These are phyloP conservation scores for Cyanoliseus patagonus DNA, from an alignment of 2,113 vertebrate genomes.

Conservation along the genomic window DNA sequence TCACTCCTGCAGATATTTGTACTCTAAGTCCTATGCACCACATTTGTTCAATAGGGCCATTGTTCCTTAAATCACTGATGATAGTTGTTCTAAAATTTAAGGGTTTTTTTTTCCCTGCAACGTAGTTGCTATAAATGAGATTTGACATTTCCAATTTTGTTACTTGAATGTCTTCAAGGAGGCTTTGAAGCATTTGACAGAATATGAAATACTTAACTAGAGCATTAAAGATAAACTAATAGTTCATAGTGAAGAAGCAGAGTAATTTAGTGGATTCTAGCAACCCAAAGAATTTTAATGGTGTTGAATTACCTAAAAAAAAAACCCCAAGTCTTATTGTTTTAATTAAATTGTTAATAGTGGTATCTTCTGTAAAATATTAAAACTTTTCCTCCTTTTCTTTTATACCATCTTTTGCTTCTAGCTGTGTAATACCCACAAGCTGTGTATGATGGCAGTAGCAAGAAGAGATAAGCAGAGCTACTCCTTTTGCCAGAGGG, in stretches of 20 bases:
- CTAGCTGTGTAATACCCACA: neutral
- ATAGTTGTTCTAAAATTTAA: neutral
- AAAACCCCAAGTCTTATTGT: neutral
- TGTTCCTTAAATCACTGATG: conserved; percentile 10
- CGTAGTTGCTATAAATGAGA: neutral
- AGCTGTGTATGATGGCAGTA: neutral
- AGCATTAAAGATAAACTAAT: neutral
- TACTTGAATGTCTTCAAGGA: neutral
- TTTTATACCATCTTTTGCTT: neutral
- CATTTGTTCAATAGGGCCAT: neutral
- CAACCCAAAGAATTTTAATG: neutral
- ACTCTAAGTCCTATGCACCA: neutral
- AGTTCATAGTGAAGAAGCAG: neutral
- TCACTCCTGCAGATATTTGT: neutral
- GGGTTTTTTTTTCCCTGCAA: neutral
- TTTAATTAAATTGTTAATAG: neutral
- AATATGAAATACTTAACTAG: neutral
- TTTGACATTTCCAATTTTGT: conserved; percentile 21
- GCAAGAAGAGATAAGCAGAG: neutral
- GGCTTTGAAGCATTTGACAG: neutral
- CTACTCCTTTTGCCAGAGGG: neutral
- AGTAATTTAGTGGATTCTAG: neutral
- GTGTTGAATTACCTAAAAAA: neutral
- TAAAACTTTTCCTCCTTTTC: neutral
- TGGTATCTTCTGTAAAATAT: neutral